phyloP scores from a whole-genome alignment of 1,140 invertebrate genomes.

The Sarcophaga peregrina region DNA sequence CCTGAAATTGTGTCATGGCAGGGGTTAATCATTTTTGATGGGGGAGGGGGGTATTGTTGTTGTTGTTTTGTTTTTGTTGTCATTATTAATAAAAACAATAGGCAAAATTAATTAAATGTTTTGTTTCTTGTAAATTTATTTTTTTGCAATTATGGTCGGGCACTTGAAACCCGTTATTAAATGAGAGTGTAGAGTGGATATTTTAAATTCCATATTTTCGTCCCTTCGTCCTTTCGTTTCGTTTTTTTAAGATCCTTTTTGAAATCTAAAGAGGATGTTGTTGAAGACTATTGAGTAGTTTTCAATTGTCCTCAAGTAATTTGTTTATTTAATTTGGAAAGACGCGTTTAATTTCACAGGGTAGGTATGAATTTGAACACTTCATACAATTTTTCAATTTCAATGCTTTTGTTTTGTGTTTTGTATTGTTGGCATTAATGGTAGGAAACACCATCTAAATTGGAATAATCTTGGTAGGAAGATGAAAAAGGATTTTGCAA shows the following conservation, averaged over 20 bases:
- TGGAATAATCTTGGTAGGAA: neutral
- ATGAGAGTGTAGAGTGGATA: too few relatives aligned
- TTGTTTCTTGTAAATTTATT: neutral
- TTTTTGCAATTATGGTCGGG: too few relatives aligned
- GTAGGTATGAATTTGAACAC: conserved; percentile 36
- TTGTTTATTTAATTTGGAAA: conserved; percentile 26
- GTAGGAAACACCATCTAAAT: neutral
- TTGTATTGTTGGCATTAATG: neutral
- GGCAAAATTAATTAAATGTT: conserved; percentile 12
- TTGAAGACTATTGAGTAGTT: conserved; percentile 8
- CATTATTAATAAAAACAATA: conserved; percentile 13
- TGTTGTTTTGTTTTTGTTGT: neutral
- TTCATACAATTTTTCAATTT: neutral
- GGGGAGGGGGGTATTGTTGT: neutral
- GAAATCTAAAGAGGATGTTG: neutral
- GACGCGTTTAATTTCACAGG: conserved; percentile 29
- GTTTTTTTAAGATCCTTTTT: neutral
- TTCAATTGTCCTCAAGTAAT: conserved; percentile 8
- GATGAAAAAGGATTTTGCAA: too few relatives aligned
- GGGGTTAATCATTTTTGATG: neutral
- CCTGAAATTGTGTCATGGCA: too few relatives aligned
- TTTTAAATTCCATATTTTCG: too few relatives aligned
- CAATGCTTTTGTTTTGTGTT: neutral
- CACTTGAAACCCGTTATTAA: too few relatives aligned
- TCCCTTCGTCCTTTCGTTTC: neutral